phyloP scores from a whole-genome alignment of 2,113 vertebrate genomes.

The Trinectes maculatus region DNA sequence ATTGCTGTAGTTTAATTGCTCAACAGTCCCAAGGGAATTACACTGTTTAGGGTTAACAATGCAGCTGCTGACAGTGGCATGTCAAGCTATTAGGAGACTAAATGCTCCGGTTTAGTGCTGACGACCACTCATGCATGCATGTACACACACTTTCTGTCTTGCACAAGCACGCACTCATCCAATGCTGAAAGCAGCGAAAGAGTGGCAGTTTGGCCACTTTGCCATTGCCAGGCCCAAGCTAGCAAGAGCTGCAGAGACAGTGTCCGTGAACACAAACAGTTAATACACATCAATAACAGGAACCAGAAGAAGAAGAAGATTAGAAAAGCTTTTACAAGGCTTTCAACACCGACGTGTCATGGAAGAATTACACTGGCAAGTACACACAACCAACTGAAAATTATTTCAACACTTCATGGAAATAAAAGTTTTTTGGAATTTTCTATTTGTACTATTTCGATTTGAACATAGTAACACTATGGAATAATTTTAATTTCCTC shows the following conservation, averaged over 20 bases:
- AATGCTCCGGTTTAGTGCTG: slow-evolving; percentile 82
- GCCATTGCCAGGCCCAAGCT: slow-evolving; percentile 20
- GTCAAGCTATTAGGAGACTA: slow-evolving; percentile 73
- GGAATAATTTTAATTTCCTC: background rate
- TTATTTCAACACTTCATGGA: slow-evolving; percentile 11
- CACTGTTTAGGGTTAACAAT: slow-evolving; percentile 37
- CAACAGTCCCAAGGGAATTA: slow-evolving; percentile 1
- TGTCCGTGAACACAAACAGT: background rate
- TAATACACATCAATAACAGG: background rate
- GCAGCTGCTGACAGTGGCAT: slow-evolving; percentile 30
- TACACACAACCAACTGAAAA: slow-evolving; percentile 1
- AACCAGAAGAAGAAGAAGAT: slow-evolving; percentile 4
- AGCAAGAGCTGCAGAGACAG: background rate
- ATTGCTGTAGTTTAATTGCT: slow-evolving; percentile 22
- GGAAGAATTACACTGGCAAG: slow-evolving; percentile 12
- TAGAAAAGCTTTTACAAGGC: background rate
- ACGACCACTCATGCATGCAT: slow-evolving; percentile 33
- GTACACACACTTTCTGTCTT: background rate
- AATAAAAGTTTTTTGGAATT: background rate
- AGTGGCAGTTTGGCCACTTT: slow-evolving; percentile 34
- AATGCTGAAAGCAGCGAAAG: slow-evolving; percentile 21
- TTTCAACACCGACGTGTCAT: slow-evolving; percentile 25
- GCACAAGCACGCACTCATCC: slow-evolving; percentile 28
- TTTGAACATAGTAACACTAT: background rate
- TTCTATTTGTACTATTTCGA: slow-evolving; percentile 17